These are phyloP conservation scores for Andrena dorsata DNA, from an alignment of 2,888 invertebrate genomes.

Conservation along the genomic window DNA sequence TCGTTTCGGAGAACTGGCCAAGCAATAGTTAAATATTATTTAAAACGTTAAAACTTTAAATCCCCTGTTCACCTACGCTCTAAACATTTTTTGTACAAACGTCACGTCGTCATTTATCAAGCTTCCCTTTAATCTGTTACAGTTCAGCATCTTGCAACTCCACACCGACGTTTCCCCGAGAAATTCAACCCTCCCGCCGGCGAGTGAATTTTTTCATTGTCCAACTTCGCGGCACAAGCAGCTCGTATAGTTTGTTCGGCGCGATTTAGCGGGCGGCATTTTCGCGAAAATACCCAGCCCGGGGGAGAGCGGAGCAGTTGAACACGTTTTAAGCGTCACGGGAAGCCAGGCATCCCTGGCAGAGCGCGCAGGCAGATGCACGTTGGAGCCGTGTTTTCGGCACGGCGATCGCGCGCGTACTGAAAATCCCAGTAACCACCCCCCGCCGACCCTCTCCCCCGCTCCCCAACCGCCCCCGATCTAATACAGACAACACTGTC, in stretches of 20 bases:
- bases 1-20: too few relatives aligned
- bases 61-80: too few relatives aligned
- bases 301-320: neutral
- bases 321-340: constrained; percentile 13
- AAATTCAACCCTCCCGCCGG: too few relatives aligned
- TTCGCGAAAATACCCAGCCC: neutral
- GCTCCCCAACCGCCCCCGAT: constrained; percentile 53
- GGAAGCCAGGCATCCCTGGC: neutral
- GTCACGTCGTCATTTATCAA: too few relatives aligned
- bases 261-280: neutral
- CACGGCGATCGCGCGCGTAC: constrained; percentile 82
- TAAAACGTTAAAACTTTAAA: too few relatives aligned
- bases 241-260: neutral
- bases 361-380: neutral
- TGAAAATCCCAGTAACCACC: constrained; percentile 80
- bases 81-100: too few relatives aligned
- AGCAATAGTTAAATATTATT: too few relatives aligned
- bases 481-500: constrained; percentile 51
- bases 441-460: constrained; percentile 68
- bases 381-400: constrained; percentile 73
- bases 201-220: neutral
- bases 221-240: neutral
- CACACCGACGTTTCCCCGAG: too few relatives aligned
- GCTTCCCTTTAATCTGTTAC: too few relatives aligned
- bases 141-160: too few relatives aligned